These are phyloP conservation scores for Zophobas atratus DNA, from an alignment of 1,140 invertebrate genomes.

Conservation along the genomic window DNA sequence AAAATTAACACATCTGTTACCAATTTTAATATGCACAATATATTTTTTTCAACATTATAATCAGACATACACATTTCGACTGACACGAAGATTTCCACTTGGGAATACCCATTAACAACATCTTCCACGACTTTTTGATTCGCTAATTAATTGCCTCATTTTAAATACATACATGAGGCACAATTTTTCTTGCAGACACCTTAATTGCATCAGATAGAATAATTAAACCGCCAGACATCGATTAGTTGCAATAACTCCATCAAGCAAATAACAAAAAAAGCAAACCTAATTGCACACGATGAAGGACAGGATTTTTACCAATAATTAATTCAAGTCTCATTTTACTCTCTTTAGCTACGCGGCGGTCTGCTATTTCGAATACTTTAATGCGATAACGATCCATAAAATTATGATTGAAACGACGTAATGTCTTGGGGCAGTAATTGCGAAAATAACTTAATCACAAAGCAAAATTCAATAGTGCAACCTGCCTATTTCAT, in stretches of 20 bases:
- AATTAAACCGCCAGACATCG: not conserved
- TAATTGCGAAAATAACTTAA: not conserved
- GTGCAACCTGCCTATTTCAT: no score
- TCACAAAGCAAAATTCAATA: slow-evolving; percentile 1
- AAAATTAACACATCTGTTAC: no score
- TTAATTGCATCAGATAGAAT: not conserved
- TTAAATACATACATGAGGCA: not conserved
- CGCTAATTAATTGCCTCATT: no score
- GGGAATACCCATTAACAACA: no score
- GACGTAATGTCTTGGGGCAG: not conserved
- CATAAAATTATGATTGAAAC: slow-evolving; percentile 6
- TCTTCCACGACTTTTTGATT: no score
- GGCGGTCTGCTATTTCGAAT: slow-evolving; percentile 4
- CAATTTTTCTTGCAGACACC: not conserved
- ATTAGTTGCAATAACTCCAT: slow-evolving; percentile 12
- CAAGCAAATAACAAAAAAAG: slow-evolving; percentile 21
- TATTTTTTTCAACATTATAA: no score
- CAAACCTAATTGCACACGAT: slow-evolving; percentile 14
- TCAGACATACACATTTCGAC: no score
- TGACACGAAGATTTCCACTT: no score
- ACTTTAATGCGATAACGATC: slow-evolving; percentile 15
- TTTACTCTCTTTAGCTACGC: not conserved
- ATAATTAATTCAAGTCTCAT: slow-evolving; percentile 7
- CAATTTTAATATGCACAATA: no score
- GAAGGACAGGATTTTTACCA: slow-evolving; percentile 6